phyloP scores from a whole-genome alignment of 2,888 invertebrate species.

The Acanthoscelides obtectus region DNA sequence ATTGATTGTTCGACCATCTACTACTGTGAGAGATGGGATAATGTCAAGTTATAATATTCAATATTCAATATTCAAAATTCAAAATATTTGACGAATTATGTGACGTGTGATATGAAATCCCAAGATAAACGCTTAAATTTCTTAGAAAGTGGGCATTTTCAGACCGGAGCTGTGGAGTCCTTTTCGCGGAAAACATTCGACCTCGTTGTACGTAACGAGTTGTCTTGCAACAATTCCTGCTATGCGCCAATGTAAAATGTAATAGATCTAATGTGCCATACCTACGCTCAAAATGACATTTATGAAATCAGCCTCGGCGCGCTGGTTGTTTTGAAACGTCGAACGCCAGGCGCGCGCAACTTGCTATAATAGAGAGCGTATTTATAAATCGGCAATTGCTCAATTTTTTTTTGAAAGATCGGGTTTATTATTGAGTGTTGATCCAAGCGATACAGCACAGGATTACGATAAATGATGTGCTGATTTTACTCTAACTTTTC shows the following conservation, averaged over 20 bases:
- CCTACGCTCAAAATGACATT: constrained; percentile 16
- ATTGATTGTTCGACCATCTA: too few species aligned
- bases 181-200: constrained; percentile 8
- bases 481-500: too few species aligned
- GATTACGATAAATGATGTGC: too few species aligned
- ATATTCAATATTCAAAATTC: too few species aligned
- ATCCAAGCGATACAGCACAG: background rate
- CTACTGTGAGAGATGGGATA: too few species aligned
- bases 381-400: background rate
- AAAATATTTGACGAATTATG: too few species aligned
- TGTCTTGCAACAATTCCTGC: background rate
- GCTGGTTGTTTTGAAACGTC: constrained; percentile 10
- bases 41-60: too few species aligned
- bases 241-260: constrained; percentile 13
- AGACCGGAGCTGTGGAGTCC: constrained; percentile 2
- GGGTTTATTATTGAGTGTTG: background rate
- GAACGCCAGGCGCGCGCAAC: background rate
- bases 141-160: too few species aligned
- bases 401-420: background rate
- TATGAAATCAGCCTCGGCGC: constrained; percentile 14
- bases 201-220: constrained; percentile 8
- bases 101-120: too few species aligned
- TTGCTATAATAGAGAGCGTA: background rate
- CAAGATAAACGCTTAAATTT: too few species aligned
- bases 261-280: constrained; percentile 12